These are phyloP conservation scores for Aphis gossypii DNA, from an alignment of 1,140 invertebrate genomes.

Conservation along the genomic window DNA sequence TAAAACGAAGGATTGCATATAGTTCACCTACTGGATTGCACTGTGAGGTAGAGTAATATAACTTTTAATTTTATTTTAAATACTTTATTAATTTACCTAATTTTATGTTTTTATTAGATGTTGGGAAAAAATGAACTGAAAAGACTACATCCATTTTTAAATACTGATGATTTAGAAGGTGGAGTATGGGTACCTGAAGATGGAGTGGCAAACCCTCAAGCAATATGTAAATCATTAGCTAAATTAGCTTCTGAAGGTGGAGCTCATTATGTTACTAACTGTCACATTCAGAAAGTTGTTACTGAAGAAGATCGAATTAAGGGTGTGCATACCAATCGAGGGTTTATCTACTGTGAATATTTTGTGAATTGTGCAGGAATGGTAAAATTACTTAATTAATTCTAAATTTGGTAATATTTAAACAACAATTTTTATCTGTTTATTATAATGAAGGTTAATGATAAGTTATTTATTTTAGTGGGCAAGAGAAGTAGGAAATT, in stretches of 20 bases:
- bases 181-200: constrained; percentile 79
- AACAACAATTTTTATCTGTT: not conserved
- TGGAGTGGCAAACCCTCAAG: constrained; percentile 72
- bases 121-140: constrained; percentile 65
- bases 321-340: constrained; percentile 70
- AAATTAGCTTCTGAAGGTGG: constrained; percentile 70
- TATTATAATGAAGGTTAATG: not conserved
- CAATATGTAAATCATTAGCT: constrained; percentile 70
- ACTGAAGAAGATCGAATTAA: constrained; percentile 70
- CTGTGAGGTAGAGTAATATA: constrained; percentile 65
- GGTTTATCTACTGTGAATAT: constrained; percentile 73
- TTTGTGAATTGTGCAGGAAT: constrained; percentile 79
- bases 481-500: constrained; percentile 73
- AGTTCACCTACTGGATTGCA: constrained; percentile 66
- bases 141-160: constrained; percentile 70
- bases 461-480: constrained; percentile 66
- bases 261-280: constrained; percentile 71
- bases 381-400: constrained; percentile 64
- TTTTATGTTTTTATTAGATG: constrained; percentile 61
- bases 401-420: not conserved
- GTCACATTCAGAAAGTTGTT: constrained; percentile 68
- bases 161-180: constrained; percentile 74
- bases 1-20: constrained; percentile 71
- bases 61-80: not conserved
- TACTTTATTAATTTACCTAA: not conserved